Percentiles rank a stretch among this genome's conserved stretches.
These are phyloP conservation scores for Equus przewalskii DNA, from an alignment of 2,113 vertebrate genomes.

Conservation along the genomic window DNA sequence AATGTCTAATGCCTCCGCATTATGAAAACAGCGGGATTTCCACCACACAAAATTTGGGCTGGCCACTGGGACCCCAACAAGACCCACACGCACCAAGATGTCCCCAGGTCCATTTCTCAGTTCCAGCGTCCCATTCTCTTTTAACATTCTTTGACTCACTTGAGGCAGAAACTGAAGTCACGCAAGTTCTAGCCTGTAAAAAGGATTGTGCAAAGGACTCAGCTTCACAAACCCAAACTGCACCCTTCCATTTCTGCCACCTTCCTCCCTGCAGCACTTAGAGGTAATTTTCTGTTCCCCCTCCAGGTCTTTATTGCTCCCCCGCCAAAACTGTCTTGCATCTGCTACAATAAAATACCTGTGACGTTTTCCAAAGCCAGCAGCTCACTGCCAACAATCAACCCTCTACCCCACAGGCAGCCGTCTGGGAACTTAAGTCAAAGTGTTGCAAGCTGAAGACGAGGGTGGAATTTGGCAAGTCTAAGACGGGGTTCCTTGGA, in stretches of 20 bases:
- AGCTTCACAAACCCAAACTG: background rate
- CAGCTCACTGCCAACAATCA: slow-evolving; percentile 32
- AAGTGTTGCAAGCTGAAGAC: slow-evolving; percentile 33
- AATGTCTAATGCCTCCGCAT: background rate
- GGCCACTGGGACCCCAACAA: background rate
- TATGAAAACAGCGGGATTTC: slow-evolving; percentile 19
- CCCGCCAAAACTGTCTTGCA: background rate
- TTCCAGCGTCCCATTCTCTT: background rate
- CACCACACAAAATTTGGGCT: background rate
- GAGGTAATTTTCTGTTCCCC: slow-evolving; percentile 47
- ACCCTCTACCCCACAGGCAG: slow-evolving; percentile 30
- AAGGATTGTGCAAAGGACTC: slow-evolving; percentile 23
- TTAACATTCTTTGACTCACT: background rate
- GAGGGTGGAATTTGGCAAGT: slow-evolving; percentile 42
- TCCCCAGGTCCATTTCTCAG: background rate
- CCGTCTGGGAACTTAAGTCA: slow-evolving; percentile 4
- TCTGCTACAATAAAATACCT: slow-evolving; percentile 62
- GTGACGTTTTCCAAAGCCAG: slow-evolving; percentile 67
- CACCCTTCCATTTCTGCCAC: background rate
- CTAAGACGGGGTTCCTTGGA: background rate
- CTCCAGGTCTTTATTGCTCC: slow-evolving; percentile 49
- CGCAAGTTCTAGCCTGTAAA: slow-evolving; percentile 64
- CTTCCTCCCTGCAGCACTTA: slow-evolving; percentile 30
- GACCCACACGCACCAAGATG: background rate
- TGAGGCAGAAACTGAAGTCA: slow-evolving; percentile 23